Base-by-base conservation (phyloP, 2,888 invertebrate species). In the Achlya flavicornis region DNA sequence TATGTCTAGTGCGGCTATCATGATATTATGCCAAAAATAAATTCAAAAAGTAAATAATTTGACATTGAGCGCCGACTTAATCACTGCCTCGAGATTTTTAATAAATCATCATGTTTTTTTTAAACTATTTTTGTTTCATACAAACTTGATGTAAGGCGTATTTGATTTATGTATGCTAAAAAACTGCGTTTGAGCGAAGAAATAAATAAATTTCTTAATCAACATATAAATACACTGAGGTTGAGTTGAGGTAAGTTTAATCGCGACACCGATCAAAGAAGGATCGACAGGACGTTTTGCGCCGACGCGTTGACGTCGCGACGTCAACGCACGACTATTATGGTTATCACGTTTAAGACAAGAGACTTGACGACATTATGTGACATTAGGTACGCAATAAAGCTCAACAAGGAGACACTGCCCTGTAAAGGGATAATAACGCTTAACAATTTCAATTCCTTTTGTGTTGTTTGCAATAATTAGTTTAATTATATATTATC, bases 281-380 rank as follows among this genome's bases (percentile, higher is more conserved):
- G 81, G 78, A 78, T 82, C 77, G 78, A 68, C 78, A 79, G 76
- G 77, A 76, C 70, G 71, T 66, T 71, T 69, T 73, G 79, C 75
- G 80, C 77, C 73, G 77, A 78, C n/a, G n/a, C n/a, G n/a, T n/a
- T n/a, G n/a, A n/a, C n/a, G n/a, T n/a, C n/a, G n/a, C n/a, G n/a
- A n/a, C 77, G 78, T 75, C 68, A 72, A 69, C 73, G 67, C 72
- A 63, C 66, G 65, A 71, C 75, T 66, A 74, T 73, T 78, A 79
- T 77, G 74, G 75, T 64, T 70, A 75, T 78, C 79, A 78, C 79
- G 77, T 78, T 70, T 38, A 38, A 38, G 38, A 38, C 38, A 38
- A 38, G 38, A 38, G 38, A 10, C 38, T 38, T 63, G 68, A 62
- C 61, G 59, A 65, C 67, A 66, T 63, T 61, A 65, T 68, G 67